These are phyloP conservation scores for Sphaerophoria taeniata DNA, from an alignment of 2,888 invertebrate genomes.

Conservation along the genomic window DNA sequence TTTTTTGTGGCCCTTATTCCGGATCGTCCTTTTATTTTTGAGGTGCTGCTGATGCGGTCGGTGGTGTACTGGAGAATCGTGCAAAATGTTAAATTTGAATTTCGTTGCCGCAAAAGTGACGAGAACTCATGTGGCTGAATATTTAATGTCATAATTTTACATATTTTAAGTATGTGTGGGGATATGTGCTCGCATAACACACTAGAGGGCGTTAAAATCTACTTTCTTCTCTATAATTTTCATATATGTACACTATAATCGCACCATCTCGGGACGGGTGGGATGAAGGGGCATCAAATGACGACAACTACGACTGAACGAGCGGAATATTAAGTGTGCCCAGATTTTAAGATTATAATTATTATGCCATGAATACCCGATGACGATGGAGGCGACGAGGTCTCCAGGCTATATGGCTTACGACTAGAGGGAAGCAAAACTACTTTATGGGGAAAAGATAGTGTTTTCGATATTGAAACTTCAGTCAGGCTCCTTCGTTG, in stretches of 20 bases:
- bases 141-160: slow-evolving; percentile 72
- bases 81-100: slow-evolving; percentile 19
- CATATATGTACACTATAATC: not conserved
- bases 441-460: slow-evolving; percentile 15
- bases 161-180: slow-evolving; percentile 62
- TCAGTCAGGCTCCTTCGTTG: slow-evolving; percentile 51
- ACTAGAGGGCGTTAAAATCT: slow-evolving; percentile 50
- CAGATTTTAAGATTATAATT: slow-evolving; percentile 75
- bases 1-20: slow-evolving; percentile 30
- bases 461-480: slow-evolving; percentile 70
- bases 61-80: not conserved
- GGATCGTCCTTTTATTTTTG: slow-evolving; percentile 46
- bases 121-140: slow-evolving; percentile 67
- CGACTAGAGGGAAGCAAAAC: not conserved
- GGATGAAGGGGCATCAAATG: no score
- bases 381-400: slow-evolving; percentile 40
- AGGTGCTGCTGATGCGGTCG: no score
- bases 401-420: not conserved
- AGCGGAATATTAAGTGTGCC: slow-evolving; percentile 73
- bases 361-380: slow-evolving; percentile 72
- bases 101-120: slow-evolving; percentile 46
- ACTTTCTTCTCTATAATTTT: slow-evolving; percentile 30
- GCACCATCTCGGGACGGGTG: no score
- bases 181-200: slow-evolving; percentile 34
- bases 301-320: slow-evolving; percentile 53